Conservation (phyloP, 2,888 invertebrate genomes). For the Plusia festucae region DNA sequence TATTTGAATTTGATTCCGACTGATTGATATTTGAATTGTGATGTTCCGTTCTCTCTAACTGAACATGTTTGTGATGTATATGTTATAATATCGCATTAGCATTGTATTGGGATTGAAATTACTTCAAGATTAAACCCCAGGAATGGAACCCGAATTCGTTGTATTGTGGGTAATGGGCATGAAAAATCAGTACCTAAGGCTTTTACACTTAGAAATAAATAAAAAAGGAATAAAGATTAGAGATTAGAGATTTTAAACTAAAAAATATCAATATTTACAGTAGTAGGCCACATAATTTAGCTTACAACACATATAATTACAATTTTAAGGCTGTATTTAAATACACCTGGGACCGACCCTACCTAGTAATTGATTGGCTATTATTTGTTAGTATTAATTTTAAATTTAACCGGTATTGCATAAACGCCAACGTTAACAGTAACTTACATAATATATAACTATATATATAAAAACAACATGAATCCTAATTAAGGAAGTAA, state of each 20-base stretch:
- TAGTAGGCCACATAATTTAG: not conserved
- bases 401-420: slow-evolving; percentile 13
- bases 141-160: too few species aligned
- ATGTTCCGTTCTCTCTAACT: too few species aligned
- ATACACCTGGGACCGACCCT: slow-evolving; percentile 4
- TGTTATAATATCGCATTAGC: too few species aligned
- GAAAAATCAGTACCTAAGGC: too few species aligned
- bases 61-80: too few species aligned
- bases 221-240: too few species aligned
- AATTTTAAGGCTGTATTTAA: slow-evolving; percentile 7
- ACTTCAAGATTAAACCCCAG: too few species aligned
- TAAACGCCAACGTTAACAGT: slow-evolving; percentile 9
- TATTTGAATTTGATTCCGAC: too few species aligned
- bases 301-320: not conserved
- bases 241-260: not conserved
- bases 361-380: slow-evolving; percentile 14
- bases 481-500: slow-evolving; percentile 33
- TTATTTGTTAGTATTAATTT: slow-evolving; percentile 13
- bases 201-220: too few species aligned
- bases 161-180: too few species aligned
- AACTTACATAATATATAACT: slow-evolving; percentile 12
- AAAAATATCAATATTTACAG: not conserved
- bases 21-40: too few species aligned
- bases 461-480: slow-evolving; percentile 27
- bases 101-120: too few species aligned